Base-by-base conservation (phyloP, 2,797 vertebrate genomes). In the Semaprochilodus insignis region DNA sequence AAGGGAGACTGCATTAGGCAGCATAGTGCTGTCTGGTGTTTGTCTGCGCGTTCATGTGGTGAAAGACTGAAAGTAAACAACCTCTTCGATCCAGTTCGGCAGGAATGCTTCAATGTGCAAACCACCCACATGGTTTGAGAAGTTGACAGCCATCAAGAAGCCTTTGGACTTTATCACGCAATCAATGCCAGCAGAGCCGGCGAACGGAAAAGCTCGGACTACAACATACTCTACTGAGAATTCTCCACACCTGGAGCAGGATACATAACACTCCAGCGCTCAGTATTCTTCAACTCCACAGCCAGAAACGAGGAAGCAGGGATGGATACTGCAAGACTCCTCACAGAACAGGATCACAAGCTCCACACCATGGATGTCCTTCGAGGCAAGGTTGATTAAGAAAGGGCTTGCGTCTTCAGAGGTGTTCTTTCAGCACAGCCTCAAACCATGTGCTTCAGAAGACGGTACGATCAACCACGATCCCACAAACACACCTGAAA, bases 61-160 rank as follows among this genome's bases (percentile, higher is more conserved):
- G 66, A 74, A 83, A 63, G 69, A 67, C 44, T 4, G 70, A 27
- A 69, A 48, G 77, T 36, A 76, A 63, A 78, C 78, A 81, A 75
- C 74, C 59, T 57, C 69, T 60, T 66, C 74, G 13, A 62, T 19
- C 73, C 25, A 19, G 74, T 11, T n/a, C 66, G 16, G 23, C 23
- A 23, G 74, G 14, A 70, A 60, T 10, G 40, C 80, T 60, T 76
- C 27, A 27, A 31, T 6, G 66, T 70, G 21, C 51, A 55, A 66
- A 51, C 72, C 70, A 65, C 78, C 78, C 70, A 74, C 27, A 4
- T 54, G 2, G 70, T 36, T 21, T 2, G 44, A 82, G 57, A 82
- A 74, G 51, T 54, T 19, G 11, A 81, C 62, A 65, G 59, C 48
- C 34, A n/a, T 81, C 44, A 17, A 52, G 52, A 69, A 10, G 52